Base-by-base conservation (phyloP, 2,888 invertebrate genomes). In the Noctua comes region DNA sequence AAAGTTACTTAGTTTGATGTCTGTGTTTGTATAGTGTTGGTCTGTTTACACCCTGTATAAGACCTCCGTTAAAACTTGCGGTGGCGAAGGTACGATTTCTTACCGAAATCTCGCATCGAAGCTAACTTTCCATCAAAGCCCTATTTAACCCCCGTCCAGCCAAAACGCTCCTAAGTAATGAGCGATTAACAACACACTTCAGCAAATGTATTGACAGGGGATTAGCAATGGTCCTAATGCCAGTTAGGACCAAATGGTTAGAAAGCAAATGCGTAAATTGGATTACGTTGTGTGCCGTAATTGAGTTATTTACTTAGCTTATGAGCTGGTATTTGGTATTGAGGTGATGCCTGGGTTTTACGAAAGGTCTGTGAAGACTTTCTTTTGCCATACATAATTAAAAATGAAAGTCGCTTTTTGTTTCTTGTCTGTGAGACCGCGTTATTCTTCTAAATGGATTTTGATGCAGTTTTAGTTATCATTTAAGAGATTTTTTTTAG, bases 231-330 rank as follows among this genome's bases (percentile, higher is more conserved):
- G 73, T 59, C 68, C 64, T 70, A 51, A 62, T 57, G 70, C 71
- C 51, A 43, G 74, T 70, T 79, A 74, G 46, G 36, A 51, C 54
- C 36, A 65, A 80, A 76, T 68, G 69, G 70, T 76, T 73, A 70
- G 79, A 79, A 71, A 80, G 62, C 57, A 71, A 84, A 83, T 40
- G 65, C 65, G 66, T 51, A 68, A 72, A 83, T 83, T 71, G 76
- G 81, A 85, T 83, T 80, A 80, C 43, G 54, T 46, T 65, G 81
- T 65, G 48, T 71, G 68, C 16, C 36, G 75, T 83, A 83, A 84
- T 83, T 73, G 80, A 83, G 80, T 83, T 83, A 83, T 83, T 79
- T 83, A 79, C 82, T 84, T 71, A 83, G 57, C 74, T 72, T 46
- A 73, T 69, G 83, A 73, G 83, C 51, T 73, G 70, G 68, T 69